Evolutionary conservation across 2,113 vertebrate species (phyloP).

Genomic region (Mormyrus lacerda): DNA sequence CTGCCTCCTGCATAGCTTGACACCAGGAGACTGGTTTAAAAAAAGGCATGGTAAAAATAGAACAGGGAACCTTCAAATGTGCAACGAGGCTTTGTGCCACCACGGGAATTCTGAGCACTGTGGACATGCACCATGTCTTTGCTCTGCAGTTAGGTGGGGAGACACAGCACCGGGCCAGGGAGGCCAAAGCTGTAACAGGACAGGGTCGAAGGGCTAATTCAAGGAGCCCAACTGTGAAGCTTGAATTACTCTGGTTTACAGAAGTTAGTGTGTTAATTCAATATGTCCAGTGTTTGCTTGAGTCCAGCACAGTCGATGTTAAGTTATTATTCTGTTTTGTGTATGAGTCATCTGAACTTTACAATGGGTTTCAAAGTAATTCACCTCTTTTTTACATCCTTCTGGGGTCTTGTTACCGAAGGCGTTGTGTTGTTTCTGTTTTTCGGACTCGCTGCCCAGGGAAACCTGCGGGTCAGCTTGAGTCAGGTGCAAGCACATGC

Average conservation of each 20-base stretch:
- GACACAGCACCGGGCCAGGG: neutral
- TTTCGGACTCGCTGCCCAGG: neutral
- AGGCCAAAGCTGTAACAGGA: neutral
- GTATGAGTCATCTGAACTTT: neutral
- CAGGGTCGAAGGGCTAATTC: neutral
- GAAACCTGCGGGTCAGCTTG: neutral
- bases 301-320: neutral
- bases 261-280: neutral
- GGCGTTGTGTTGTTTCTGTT: conserved; percentile 29
- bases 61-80: neutral
- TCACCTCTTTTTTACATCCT: conserved; percentile 1
- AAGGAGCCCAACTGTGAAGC: neutral
- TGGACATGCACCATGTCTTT: neutral
- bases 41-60: neutral
- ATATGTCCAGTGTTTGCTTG: neutral
- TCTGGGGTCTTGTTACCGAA: conserved; percentile 29
- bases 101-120: neutral
- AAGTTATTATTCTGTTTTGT: neutral
- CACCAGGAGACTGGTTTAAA: neutral
- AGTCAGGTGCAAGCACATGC: neutral
- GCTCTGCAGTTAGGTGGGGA: neutral
- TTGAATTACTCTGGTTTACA: neutral
- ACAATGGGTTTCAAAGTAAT: neutral
- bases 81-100: neutral
- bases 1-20: neutral